Base-by-base conservation (phyloP, 2,888 invertebrate genomes). In the Pandemis cinnamomeana region DNA sequence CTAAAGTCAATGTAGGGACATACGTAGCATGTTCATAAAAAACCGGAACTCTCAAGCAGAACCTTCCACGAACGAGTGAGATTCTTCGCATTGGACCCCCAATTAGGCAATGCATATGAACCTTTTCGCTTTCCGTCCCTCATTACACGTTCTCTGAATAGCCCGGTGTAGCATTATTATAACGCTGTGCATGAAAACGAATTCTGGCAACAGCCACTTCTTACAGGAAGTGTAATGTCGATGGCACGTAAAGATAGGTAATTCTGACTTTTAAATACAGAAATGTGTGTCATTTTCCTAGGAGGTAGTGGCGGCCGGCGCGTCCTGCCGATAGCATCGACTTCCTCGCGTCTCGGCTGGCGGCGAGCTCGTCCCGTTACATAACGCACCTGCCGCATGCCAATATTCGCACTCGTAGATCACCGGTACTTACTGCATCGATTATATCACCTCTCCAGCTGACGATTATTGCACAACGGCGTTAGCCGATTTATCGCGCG, bases 391-490 rank as follows among this genome's bases (percentile, higher is more conserved):
- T 90, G 89, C 84, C 83, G 83, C 87, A 89, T 87, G 82, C 83
- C 82, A 83, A 83, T 84, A 82, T 79, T 81, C 77, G 75, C 86
- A 87, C 88, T 88, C 86, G 85, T 84, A 86, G 82, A 82, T 84
- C 87, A 90, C 89, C 88, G 89, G 89, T 91, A 91, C 89, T 91
- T 91, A 91, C 92, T 92, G 92, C 91, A 90, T 92, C 87, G 91
- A 91, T 91, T 92, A 91, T 92, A 89, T 92, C 92, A 91, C 91
- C 86, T 89, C 86, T 89, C 91, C 91, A 92, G 91, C 91, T 92
- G 91, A 89, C 83, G 86, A 83, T 84, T 80, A 86, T 84, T 85
- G 86, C 90, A 90, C 90, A 84, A 85, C 82, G 85, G 80, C 82
- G 82, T 75, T 75, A 80, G 77, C 77, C 82, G 79, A 79, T 80